Percentiles rank a stretch among this genome's conserved stretches.
Evolutionary conservation across 2,113 vertebrate genomes (phyloP).

Genomic region (Mustelus asterias): DNA sequence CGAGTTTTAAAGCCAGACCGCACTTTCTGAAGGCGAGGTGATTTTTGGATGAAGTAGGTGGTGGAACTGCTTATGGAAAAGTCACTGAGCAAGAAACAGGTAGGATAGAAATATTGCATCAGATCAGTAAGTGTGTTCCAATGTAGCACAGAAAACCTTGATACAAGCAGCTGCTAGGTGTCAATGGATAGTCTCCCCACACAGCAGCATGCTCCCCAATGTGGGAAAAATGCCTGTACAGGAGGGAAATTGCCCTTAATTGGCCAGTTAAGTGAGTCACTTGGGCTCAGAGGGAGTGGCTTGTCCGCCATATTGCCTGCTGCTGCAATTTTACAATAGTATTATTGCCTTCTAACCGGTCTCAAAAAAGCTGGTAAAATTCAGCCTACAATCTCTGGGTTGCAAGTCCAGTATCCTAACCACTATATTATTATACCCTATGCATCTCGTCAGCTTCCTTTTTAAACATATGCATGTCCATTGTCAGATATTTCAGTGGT

Average conservation of each 20-base stretch:
- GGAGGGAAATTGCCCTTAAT: background rate
- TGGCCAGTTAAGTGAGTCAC: no score
- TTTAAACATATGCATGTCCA: background rate
- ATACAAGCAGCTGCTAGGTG: no score
- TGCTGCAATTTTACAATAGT: background rate
- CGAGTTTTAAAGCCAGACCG: no score
- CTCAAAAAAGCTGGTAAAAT: background rate
- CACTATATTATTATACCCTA: background rate
- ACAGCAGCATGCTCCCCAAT: background rate
- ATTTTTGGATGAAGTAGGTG: no score
- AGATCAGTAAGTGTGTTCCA: no score
- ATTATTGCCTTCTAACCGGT: background rate
- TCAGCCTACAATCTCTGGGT: background rate
- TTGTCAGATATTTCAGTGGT: background rate
- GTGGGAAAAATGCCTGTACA: background rate
- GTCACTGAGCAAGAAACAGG: no score
- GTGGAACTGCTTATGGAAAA: no score
- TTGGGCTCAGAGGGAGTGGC: background rate
- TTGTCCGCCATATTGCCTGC: background rate
- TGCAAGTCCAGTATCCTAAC: background rate
- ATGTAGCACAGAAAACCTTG: no score
- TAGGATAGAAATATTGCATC: no score
- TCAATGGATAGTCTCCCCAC: no score
- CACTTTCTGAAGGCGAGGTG: no score
- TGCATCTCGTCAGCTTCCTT: background rate